Evolutionary conservation across 2,113 vertebrate species (phyloP).

Genomic region (Osmerus eperlanus): DNA sequence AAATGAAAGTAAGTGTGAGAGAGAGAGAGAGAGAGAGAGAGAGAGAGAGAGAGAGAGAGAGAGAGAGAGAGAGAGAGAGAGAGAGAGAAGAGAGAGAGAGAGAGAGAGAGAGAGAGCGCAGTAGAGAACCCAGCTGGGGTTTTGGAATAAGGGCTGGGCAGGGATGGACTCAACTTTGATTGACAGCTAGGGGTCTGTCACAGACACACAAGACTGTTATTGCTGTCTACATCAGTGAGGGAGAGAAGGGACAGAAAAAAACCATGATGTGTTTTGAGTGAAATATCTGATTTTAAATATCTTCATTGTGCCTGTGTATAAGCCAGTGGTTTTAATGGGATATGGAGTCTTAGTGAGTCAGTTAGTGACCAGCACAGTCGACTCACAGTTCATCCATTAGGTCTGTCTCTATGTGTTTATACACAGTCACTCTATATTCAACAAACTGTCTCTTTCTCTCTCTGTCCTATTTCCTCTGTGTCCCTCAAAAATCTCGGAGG

Average conservation of each 20-base stretch:
- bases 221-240: slow-evolving; percentile 22
- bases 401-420: too few species aligned
- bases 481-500: too few species aligned
- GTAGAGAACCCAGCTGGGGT: background rate
- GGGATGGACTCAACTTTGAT: background rate
- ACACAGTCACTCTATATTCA: background rate
- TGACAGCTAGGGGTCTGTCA: slow-evolving; percentile 19
- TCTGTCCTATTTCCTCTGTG: background rate
- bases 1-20: background rate
- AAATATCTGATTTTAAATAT: too few species aligned
- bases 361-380: too few species aligned
- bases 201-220: slow-evolving; percentile 43
- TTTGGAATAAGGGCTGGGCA: background rate
- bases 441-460: background rate
- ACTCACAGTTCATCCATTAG: too few species aligned
- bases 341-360: too few species aligned
- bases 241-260: background rate
- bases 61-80: background rate
- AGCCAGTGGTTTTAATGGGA: too few species aligned
- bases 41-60: too few species aligned
- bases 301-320: too few species aligned
- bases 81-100: background rate
- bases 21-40: too few species aligned
- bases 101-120: slow-evolving; percentile 8
- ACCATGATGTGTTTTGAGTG: too few species aligned